phyloP scores from a whole-genome alignment of 2,797 vertebrate genomes.

The Hoplostethus atlanticus region DNA sequence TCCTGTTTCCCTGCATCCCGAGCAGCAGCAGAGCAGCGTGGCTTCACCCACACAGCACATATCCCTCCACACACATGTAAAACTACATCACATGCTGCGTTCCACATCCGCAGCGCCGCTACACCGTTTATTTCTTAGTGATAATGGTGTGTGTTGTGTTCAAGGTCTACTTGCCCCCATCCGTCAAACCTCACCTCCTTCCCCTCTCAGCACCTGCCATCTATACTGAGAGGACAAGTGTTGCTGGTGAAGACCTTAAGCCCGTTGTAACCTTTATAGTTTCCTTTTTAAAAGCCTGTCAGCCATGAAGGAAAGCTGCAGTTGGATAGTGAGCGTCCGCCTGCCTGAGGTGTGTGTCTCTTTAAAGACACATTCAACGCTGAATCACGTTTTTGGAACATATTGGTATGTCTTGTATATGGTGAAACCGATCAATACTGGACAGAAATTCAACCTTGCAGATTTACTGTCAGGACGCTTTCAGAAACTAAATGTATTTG shows the following conservation, averaged over 20 bases:
- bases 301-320: slow-evolving; percentile 50
- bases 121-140: neutral
- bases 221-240: slow-evolving; percentile 37
- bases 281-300: slow-evolving; percentile 58
- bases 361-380: too few relatives aligned
- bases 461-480: too few relatives aligned
- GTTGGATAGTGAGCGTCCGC: slow-evolving; percentile 24
- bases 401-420: too few relatives aligned
- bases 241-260: slow-evolving; percentile 43
- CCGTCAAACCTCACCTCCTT: neutral
- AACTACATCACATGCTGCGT: too few relatives aligned
- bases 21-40: too few relatives aligned
- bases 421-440: too few relatives aligned
- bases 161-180: slow-evolving; percentile 2
- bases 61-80: too few relatives aligned
- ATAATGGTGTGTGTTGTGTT: neutral
- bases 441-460: too few relatives aligned
- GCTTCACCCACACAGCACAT: too few relatives aligned
- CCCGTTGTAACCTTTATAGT: slow-evolving; percentile 56
- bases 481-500: too few relatives aligned
- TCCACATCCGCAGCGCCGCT: neutral
- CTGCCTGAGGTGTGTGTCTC: neutral
- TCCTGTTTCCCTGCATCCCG: too few relatives aligned
- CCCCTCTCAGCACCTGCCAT: slow-evolving; percentile 49
- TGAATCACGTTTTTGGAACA: too few relatives aligned